Base-by-base conservation (phyloP, 1,140 invertebrate genomes). In the Listronotus oregonensis region DNA sequence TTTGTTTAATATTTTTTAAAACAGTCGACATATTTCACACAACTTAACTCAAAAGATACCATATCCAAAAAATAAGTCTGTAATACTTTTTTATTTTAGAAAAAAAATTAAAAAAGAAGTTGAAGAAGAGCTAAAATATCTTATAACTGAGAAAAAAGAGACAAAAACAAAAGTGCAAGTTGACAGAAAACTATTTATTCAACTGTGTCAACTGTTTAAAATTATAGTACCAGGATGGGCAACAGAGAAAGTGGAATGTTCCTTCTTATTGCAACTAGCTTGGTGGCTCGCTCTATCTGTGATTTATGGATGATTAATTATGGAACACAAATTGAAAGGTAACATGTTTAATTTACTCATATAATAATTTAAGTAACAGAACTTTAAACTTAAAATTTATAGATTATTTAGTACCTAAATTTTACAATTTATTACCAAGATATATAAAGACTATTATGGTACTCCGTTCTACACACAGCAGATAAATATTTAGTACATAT, bases 261-360 rank as follows among this genome's bases (percentile, higher is more conserved):
- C 74, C 64, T 87, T 3, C 74, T 97, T 8, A 90, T 99, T 43
- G 95, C 95, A 6, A 71, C 79, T 8, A 88, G 93, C 21, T 82
- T 99, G 8, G 83, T 97, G 9, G 86, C 90, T 6, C 85, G 96
- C 75, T 97, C 96, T 0, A 84, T 96, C 21, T 97, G 95, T 77
- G 97, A 99, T 82, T 86, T 99, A 49, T 99, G 95, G 95, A 90
- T 98, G 83, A 99, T 99, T 68, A 90, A 93, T 72, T 93, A 93
- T 80, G 90, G 90, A 12, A 99, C 96, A 2, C 84, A 92, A 58
- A 90, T 98, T 73, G 96, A 99, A 85, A 94, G 90, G 92, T 94
- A 27, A 27, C 5, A 3, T 27, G 5, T 27, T 27, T 27, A 27
- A 27, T n/a, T n/a, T n/a, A n/a, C n/a, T n/a, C n/a, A n/a, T n/a